Evolutionary conservation across 2,888 invertebrate genomes (phyloP).

Genomic region (Clanis bilineata): DNA sequence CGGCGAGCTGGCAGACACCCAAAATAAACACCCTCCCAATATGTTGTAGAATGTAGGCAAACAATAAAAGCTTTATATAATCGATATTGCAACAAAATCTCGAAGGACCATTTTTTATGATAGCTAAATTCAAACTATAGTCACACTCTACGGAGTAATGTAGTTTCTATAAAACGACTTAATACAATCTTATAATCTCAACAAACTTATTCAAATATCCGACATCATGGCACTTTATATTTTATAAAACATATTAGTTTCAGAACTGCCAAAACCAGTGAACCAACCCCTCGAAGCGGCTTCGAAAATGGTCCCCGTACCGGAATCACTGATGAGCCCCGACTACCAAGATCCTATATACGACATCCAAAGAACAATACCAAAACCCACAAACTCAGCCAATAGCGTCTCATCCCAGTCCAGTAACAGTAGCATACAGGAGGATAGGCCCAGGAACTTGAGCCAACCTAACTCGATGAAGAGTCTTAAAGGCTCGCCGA

Average conservation of each 20-base stretch:
- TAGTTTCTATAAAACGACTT: no score
- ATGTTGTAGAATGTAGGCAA: no score
- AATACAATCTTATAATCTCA: no score
- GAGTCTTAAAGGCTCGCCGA: constrained; percentile 66
- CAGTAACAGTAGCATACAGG: constrained; percentile 63
- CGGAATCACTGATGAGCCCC: constrained; percentile 93
- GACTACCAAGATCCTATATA: constrained; percentile 85
- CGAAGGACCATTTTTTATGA: not conserved
- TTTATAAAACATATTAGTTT: not conserved
- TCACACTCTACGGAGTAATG: not conserved
- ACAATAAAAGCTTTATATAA: no score
- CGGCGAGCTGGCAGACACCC: constrained; percentile 51
- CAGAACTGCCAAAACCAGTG: constrained; percentile 49
- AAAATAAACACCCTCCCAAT: constrained; percentile 40
- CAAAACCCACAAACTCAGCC: constrained; percentile 48
- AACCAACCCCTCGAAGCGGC: constrained; percentile 88
- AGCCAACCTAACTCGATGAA: constrained; percentile 40
- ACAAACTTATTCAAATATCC: no score
- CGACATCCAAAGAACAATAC: constrained; percentile 66
- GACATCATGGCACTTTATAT: no score
- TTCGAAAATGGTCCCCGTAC: constrained; percentile 93
- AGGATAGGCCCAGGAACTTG: constrained; percentile 46
- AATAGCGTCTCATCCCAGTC: constrained; percentile 60
- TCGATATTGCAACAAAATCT: not conserved
- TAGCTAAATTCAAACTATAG: no score